Evolutionary conservation across 2,888 invertebrate species (phyloP).

Genomic region (Noctua pronuba): DNA sequence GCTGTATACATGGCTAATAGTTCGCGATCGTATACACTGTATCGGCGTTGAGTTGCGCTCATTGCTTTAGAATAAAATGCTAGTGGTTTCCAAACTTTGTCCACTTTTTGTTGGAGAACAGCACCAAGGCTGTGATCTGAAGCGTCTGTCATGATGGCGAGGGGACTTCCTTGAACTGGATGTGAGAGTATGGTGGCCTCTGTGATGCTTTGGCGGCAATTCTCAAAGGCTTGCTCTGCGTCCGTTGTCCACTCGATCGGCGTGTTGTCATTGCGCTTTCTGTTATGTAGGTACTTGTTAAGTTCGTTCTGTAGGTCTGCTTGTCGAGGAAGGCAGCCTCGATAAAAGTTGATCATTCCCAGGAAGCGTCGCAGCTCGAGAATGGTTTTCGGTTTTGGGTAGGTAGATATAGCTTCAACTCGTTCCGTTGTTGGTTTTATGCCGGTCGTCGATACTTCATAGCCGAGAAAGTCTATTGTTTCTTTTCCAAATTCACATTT

Average conservation of each 20-base stretch:
- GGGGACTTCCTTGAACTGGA: constrained; percentile 2
- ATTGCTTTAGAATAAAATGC: constrained; percentile 17
- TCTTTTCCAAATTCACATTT: constrained; percentile 16
- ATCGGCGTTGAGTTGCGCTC: constrained; percentile 2
- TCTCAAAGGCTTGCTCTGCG: constrained; percentile 6
- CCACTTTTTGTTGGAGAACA: constrained; percentile 6
- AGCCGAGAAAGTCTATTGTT: constrained; percentile 32
- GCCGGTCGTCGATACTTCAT: constrained; percentile 43
- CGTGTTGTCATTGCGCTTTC: neutral
- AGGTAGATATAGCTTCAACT: neutral
- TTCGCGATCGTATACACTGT: constrained; percentile 19
- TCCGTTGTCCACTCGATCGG: constrained; percentile 2
- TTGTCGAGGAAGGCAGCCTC: neutral
- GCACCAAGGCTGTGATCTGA: constrained; percentile 15
- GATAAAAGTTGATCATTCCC: constrained; percentile 2
- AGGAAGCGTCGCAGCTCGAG: neutral
- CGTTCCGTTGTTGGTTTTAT: constrained; percentile 1
- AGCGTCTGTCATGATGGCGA: constrained; percentile 15
- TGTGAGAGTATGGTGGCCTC: too few relatives aligned
- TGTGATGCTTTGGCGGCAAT: constrained; percentile 14
- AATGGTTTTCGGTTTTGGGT: constrained; percentile 4
- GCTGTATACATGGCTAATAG: neutral
- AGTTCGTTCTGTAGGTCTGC: constrained; percentile 2
- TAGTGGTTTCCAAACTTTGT: constrained; percentile 6
- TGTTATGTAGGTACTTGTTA: constrained; percentile 5